A percentile compares a stretch with the other conserved stretches of the same genome.
These are phyloP conservation scores for Dufourea novaeangliae DNA, from an alignment of 1,140 invertebrate species.

Conservation along the genomic window DNA sequence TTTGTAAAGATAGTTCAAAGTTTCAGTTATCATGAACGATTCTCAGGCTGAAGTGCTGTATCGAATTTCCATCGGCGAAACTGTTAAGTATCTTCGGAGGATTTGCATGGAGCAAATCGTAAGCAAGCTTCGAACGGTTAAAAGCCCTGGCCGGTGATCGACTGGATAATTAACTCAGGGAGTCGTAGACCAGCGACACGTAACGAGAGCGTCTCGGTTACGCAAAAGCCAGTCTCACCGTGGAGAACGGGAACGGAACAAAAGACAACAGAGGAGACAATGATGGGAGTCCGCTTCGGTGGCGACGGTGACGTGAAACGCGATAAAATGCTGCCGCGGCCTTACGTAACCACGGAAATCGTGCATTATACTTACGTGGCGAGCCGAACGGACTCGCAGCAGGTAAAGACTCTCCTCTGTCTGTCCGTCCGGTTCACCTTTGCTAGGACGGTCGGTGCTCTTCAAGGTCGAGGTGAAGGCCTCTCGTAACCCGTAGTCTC, in stretches of 20 bases:
- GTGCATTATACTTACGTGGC: constrained; percentile 68
- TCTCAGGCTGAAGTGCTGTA: too few species aligned
- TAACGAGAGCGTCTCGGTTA: neutral
- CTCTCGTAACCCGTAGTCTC: constrained; percentile 65
- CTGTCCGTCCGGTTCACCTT: constrained; percentile 73
- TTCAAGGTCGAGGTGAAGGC: constrained; percentile 78
- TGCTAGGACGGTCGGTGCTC: constrained; percentile 74
- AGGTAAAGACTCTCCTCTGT: constrained; percentile 62
- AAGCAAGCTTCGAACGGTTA: too few species aligned
- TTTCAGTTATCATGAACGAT: too few species aligned
- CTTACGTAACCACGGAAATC: constrained; percentile 73
- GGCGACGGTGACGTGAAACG: constrained; percentile 37
- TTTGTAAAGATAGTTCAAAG: too few species aligned
- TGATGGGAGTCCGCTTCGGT: constrained; percentile 1
- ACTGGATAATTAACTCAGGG: neutral
- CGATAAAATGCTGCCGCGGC: constrained; percentile 32
- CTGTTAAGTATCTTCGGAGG: too few species aligned
- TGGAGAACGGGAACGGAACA: neutral
- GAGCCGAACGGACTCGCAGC: constrained; percentile 52
- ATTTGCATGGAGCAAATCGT: too few species aligned
- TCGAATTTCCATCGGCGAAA: too few species aligned
- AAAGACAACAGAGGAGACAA: constrained; percentile 18
- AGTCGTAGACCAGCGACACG: too few species aligned
- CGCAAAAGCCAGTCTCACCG: neutral
- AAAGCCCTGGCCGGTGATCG: neutral